Percentiles rank a stretch among this genome's conserved stretches.
These are phyloP conservation scores for Colostygia pectinataria DNA, from an alignment of 2,888 invertebrate genomes.

Conservation along the genomic window DNA sequence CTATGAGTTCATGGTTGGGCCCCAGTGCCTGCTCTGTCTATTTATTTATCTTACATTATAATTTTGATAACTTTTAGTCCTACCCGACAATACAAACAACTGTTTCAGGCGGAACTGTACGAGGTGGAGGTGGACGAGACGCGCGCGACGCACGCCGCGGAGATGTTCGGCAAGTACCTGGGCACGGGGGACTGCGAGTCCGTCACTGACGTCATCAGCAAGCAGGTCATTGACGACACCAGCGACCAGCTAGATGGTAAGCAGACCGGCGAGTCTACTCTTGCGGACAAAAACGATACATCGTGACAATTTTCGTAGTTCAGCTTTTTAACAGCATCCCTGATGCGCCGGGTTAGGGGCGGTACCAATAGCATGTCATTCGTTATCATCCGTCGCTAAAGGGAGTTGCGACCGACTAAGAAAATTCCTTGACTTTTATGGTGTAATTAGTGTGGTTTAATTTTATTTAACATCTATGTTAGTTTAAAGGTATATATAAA, in stretches of 20 bases:
- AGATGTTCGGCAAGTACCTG: conserved; percentile 83
- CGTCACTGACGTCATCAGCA: conserved; percentile 67
- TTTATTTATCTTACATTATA: neutral
- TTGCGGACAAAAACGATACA: neutral
- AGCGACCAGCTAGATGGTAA: conserved; percentile 74
- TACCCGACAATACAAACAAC: conserved; percentile 25
- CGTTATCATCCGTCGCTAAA: too few relatives aligned
- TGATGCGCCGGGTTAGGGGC: too few relatives aligned
- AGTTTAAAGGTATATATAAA: too few relatives aligned
- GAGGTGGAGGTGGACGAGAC: conserved; percentile 97
- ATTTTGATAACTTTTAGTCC: conserved; percentile 12
- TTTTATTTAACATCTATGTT: too few relatives aligned
- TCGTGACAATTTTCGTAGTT: too few relatives aligned
- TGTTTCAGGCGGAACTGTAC: conserved; percentile 88
- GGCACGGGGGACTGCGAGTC: conserved; percentile 71
- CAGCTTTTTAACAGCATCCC: too few relatives aligned
- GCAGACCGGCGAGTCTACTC: neutral
- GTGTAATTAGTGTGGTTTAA: too few relatives aligned
- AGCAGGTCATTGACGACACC: conserved; percentile 61
- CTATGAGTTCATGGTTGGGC: too few relatives aligned
- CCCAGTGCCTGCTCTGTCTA: too few relatives aligned
- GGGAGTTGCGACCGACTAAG: too few relatives aligned
- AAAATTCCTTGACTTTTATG: too few relatives aligned
- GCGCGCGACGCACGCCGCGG: conserved; percentile 88
- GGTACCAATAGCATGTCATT: too few relatives aligned